Evolutionary conservation across 2,113 vertebrate species (phyloP), one percentile per base, ranked within the genome.

Genomic region (Dolichallabes microphthalmus): DNA sequence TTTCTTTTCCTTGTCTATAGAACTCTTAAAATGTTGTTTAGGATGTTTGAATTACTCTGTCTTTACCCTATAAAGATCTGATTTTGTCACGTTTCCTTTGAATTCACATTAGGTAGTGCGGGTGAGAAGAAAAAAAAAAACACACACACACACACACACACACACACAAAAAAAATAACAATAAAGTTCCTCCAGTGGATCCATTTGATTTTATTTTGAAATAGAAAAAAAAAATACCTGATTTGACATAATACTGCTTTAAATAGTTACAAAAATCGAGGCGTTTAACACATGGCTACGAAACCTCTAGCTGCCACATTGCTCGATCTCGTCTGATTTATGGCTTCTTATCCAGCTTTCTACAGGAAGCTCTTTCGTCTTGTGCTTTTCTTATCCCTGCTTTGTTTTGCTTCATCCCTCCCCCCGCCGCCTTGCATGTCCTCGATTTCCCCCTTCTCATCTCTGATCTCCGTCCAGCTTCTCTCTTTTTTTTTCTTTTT

Each of bases 151-250:
- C 32, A 35, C 32, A 35, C 32, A 35, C 32, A 35, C 32, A 35
- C 32, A 35, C 32, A 35, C 32, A 35, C 32, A 35, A 1, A 35
- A 35, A 1, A 35, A 35, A 35, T 35, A 35, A 52, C 3, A 14
- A 83, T 52, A 50, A 60, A 61, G 32, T 61, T 69, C 3, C 52
- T 58, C 25, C 17, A 39, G 81, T 61, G 30, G 32, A 75, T 75
- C 7, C 19, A 55, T 5, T 84, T 75, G 32, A 4, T 22, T 55
- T 84, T 80, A 80, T 71, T 85, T 50, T 45, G 10, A 85, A 85
- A 60, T 80, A 80, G 20, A 53, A 78, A 66, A 63, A 78, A 66
- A 82, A 74, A 75, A 10, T 86, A 66, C 84, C 69, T 86, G 85
- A 81, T 12, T 32, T 76, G 15, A 32, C 58, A 55, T 82, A 86